Conservation (phyloP, 2,113 vertebrate genomes). For the Nansenia antarctica region DNA sequence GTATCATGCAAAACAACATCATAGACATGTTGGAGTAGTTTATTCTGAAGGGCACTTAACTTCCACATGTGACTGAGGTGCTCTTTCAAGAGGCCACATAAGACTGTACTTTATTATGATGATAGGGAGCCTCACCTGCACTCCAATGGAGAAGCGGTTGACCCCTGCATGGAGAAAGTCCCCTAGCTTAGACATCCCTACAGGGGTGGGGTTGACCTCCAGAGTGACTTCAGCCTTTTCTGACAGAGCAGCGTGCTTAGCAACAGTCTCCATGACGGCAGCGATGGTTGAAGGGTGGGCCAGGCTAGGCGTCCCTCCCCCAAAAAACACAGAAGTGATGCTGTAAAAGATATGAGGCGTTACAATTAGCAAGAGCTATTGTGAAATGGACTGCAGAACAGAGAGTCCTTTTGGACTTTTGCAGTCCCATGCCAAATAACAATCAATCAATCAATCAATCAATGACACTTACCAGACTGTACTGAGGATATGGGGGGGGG, state of each 20-base stretch:
- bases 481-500: no score
- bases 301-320: conserved; percentile 91
- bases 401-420: no score
- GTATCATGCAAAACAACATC: no score
- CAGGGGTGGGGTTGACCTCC: conserved; percentile 88
- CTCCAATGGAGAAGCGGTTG: conserved; percentile 88
- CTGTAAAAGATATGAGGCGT: conserved; percentile 58
- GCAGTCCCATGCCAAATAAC: no score
- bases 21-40: not conserved
- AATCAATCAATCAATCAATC: no score
- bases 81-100: not conserved
- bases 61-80: not conserved
- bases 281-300: conserved; percentile 80
- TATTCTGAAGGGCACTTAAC: no score
- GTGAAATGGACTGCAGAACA: no score
- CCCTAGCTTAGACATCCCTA: conserved; percentile 58
- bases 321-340: conserved; percentile 89
- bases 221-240: conserved; percentile 80
- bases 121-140: conserved; percentile 79
- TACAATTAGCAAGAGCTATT: not conserved
- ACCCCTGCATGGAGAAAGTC: conserved; percentile 79
- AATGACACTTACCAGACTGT: no score
- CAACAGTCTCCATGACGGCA: conserved; percentile 77
- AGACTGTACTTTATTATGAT: not conserved
- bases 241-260: conserved; percentile 58